phyloP scores from a whole-genome alignment of 2,797 vertebrate species.

The Rhinoraja longicauda region DNA sequence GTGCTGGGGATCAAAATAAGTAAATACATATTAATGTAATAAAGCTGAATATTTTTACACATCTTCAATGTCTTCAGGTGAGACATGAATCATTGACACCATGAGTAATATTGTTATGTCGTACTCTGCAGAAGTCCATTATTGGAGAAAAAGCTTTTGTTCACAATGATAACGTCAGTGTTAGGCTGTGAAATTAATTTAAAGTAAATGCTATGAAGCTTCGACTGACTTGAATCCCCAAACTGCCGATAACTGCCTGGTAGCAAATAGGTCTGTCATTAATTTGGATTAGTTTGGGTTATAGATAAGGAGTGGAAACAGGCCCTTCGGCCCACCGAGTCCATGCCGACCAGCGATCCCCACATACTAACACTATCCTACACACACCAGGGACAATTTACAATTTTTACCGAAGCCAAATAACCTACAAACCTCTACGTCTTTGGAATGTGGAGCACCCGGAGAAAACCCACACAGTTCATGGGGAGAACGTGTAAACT shows the following conservation, averaged over 20 bases:
- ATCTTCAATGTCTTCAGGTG: background rate
- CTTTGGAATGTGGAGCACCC: too few species aligned
- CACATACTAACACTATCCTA: too few species aligned
- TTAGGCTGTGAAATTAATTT: constrained; percentile 30
- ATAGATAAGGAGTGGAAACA: too few species aligned
- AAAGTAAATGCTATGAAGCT: background rate
- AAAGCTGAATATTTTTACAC: background rate
- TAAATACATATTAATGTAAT: background rate
- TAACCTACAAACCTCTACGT: too few species aligned
- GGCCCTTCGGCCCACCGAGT: too few species aligned
- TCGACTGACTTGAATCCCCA: background rate
- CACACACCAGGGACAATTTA: too few species aligned
- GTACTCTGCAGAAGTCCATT: background rate
- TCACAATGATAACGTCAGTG: background rate
- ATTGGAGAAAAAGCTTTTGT: background rate
- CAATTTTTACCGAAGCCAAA: too few species aligned
- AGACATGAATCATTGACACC: constrained; percentile 26
- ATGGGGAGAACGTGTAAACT: too few species aligned
- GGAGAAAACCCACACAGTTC: too few species aligned
- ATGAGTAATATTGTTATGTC: background rate
- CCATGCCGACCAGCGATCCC: too few species aligned
- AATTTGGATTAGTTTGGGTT: too few species aligned
- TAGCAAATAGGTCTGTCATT: background rate
- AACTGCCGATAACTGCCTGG: background rate
- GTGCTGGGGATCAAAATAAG: background rate